Conservation (phyloP, 2,888 invertebrate species). For the Cantharis nigra region DNA sequence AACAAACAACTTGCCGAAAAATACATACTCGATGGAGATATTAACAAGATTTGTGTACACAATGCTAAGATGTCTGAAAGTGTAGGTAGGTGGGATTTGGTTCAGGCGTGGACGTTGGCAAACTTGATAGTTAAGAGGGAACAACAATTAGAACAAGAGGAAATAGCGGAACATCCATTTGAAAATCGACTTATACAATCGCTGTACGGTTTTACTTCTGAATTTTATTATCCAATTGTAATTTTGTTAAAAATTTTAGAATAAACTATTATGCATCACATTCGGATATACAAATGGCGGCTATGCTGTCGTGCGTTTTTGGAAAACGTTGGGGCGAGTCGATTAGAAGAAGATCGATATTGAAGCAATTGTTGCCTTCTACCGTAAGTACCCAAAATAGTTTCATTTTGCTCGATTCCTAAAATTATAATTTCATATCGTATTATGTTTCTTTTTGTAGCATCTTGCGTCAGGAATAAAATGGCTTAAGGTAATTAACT, state of each 20-base stretch:
- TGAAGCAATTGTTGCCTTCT: constrained; percentile 36
- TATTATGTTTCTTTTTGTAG: constrained; percentile 59
- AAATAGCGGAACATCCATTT: constrained; percentile 81
- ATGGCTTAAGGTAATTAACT: constrained; percentile 64
- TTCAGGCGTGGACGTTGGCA: constrained; percentile 87
- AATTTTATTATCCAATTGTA: not conserved
- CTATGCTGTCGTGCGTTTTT: constrained; percentile 90
- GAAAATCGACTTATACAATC: constrained; percentile 84
- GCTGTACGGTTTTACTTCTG: constrained; percentile 66
- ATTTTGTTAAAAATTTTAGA: constrained; percentile 56
- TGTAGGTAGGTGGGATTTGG: constrained; percentile 77
- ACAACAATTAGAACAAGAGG: constrained; percentile 62
- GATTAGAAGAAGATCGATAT: constrained; percentile 35
- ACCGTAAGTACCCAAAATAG: constrained; percentile 40
- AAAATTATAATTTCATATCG: constrained; percentile 13
- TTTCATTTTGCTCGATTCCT: not conserved
- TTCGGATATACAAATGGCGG: constrained; percentile 90
- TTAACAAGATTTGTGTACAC: constrained; percentile 73
- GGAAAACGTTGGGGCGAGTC: constrained; percentile 58
- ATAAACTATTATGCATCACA: constrained; percentile 80
- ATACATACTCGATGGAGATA: constrained; percentile 69
- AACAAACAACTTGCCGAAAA: constrained; percentile 81
- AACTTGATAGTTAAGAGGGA: constrained; percentile 65
- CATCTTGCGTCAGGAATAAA: constrained; percentile 65
- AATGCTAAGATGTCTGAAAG: constrained; percentile 80